A percentile compares a stretch with the other conserved stretches of the same genome.
These are phyloP conservation scores for Himalopsyche tibetana DNA, from an alignment of 2,888 invertebrate species.

Conservation along the genomic window DNA sequence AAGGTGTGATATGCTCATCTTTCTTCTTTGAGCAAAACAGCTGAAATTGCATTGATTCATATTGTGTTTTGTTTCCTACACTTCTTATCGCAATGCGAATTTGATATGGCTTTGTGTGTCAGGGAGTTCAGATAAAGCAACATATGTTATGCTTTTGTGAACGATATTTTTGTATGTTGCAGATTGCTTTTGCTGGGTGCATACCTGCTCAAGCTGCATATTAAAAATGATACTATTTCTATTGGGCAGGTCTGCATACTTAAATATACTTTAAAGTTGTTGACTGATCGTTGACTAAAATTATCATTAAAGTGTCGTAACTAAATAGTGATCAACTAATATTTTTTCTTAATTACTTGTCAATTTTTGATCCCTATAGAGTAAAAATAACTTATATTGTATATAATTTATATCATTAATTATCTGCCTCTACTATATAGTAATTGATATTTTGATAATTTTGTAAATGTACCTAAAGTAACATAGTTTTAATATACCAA, in stretches of 20 bases:
- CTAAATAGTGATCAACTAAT: not conserved
- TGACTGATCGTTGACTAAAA: slow-evolving; percentile 9
- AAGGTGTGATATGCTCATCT: too few relatives aligned
- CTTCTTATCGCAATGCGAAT: too few relatives aligned
- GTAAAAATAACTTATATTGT: slow-evolving; percentile 22
- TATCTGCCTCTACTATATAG: slow-evolving; percentile 29
- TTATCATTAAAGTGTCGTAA: slow-evolving; percentile 9
- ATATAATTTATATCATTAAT: slow-evolving; percentile 31
- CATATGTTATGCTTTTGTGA: too few relatives aligned
- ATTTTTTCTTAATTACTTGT: slow-evolving; percentile 3
- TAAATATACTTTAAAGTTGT: slow-evolving; percentile 8
- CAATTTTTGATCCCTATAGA: slow-evolving; percentile 4
- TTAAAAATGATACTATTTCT: not conserved
- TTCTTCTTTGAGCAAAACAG: too few relatives aligned
- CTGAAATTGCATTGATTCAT: too few relatives aligned
- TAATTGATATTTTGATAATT: slow-evolving; percentile 30
- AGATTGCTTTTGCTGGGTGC: too few relatives aligned
- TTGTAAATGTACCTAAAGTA: slow-evolving; percentile 28
- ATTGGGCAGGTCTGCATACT: slow-evolving; percentile 9
- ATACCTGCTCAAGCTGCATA: too few relatives aligned
- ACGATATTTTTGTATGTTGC: too few relatives aligned
- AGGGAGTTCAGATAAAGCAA: too few relatives aligned
- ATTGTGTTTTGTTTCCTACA: too few relatives aligned
- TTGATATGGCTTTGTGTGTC: too few relatives aligned
- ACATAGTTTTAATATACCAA: slow-evolving; percentile 19